Base-by-base conservation (phyloP, 2,797 vertebrate genomes). In the Parauchenoglanis ngamensis region DNA sequence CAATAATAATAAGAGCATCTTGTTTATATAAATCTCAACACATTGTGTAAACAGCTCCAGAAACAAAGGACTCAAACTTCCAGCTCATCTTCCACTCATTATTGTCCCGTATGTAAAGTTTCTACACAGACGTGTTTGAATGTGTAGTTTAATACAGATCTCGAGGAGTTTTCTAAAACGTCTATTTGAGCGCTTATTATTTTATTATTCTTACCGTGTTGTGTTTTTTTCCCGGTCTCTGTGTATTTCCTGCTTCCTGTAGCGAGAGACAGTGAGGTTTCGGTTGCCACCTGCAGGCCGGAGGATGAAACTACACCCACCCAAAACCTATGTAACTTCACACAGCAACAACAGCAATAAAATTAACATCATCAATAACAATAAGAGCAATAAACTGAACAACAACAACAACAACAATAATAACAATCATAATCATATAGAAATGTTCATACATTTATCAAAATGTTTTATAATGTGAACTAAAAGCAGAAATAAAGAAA, bases 231-330 rank as follows among this genome's bases (percentile, higher is more conserved):
- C 35, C 19, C 4, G 61, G 15, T 35, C 35, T 77, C 59, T 46
- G 35, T 56, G 54, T 68, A 31, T 40, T 35, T 44, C 31, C 56
- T 19, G 25, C 2, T 84, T 77, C 46, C 63, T 56, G 25, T 35
- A 13, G 13, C 28, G 23, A 13, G 40, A 54, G 5, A 7, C 35
- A 6, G 12, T 15, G 7, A 11, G 40, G n/a, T 61, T 65, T 83
- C 70, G 83, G 28, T 25, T 83, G 80, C 70, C 86, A 44, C 17
- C 86, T 80, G 25, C 59, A 46, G 86, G 72, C 10, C 2, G 86
- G 59, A 77, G 7, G 72, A 25, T 31, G 1, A 35, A 0, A 78
- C 10, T 78, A 31, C 75, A 21, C 7, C 52, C 15, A 56, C 17
- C 2, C 19, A 6, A 2, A 75, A 15, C 21, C 40, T 19, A 28